Evolutionary conservation across 2,113 vertebrate genomes (phyloP).

Genomic region (Sclerurus mexicanus): DNA sequence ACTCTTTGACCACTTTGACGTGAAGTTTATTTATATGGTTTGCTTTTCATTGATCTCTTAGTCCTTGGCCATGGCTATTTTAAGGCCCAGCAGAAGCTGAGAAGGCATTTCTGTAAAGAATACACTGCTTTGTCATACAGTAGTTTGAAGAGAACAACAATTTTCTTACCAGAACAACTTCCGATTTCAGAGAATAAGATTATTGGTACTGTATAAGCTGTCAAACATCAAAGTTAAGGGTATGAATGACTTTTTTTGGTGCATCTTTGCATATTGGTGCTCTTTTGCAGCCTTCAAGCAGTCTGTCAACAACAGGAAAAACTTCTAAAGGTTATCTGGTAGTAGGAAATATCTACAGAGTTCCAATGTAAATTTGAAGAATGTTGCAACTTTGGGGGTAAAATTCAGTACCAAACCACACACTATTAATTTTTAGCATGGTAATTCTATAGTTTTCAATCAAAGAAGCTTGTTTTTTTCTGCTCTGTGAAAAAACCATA

Average conservation of each 20-base stretch:
- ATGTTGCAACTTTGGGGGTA: not conserved
- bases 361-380: not conserved
- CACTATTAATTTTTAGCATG: not conserved
- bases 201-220: not conserved
- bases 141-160: not conserved
- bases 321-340: not conserved
- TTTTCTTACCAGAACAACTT: not conserved
- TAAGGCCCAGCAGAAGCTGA: not conserved
- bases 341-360: not conserved
- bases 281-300: not conserved
- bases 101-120: not conserved
- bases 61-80: not conserved
- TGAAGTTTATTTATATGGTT: not conserved
- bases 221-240: not conserved
- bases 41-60: not conserved
- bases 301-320: not conserved
- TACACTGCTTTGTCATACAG: not conserved
- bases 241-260: not conserved
- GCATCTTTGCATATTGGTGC: not conserved
- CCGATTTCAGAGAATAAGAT: not conserved
- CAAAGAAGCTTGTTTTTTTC: not conserved
- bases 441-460: not conserved
- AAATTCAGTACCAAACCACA: not conserved
- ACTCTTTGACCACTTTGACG: too few species aligned
- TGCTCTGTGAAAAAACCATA: not conserved